Percentiles rank a stretch among this genome's conserved stretches.
These are phyloP conservation scores for Pentalonia nigronervosa DNA, from an alignment of 1,140 invertebrate species.

Conservation along the genomic window DNA sequence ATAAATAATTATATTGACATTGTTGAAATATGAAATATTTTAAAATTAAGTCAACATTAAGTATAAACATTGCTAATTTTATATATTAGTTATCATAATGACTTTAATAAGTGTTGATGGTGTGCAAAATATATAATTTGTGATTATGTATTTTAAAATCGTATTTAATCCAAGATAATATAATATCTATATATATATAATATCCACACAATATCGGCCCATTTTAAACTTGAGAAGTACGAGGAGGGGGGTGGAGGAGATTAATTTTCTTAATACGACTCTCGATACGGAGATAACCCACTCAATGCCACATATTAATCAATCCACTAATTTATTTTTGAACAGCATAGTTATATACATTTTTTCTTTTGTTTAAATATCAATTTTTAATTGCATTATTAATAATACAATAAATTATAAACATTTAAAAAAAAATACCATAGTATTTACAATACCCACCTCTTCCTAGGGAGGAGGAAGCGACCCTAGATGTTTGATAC, in stretches of 20 bases:
- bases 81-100: not conserved
- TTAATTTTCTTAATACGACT: not conserved
- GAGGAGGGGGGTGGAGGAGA: not conserved
- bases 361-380: not conserved
- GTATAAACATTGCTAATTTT: not conserved
- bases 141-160: not conserved
- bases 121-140: not conserved
- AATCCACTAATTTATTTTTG: not conserved
- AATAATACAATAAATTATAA: no score
- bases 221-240: not conserved
- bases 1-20: not conserved
- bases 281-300: not conserved
- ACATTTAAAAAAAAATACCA: no score
- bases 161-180: not conserved
- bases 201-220: not conserved
- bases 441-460: no score
- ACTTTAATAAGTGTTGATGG: not conserved
- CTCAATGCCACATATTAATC: not conserved
- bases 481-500: not conserved
- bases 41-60: not conserved
- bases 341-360: not conserved
- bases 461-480: not conserved
- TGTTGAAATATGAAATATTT: not conserved
- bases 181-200: no score
- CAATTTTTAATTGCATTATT: not conserved